Evolutionary conservation across 2,113 vertebrate species (phyloP), one percentile per base, ranked within the genome.

Genomic region (Anhinga anhinga): DNA sequence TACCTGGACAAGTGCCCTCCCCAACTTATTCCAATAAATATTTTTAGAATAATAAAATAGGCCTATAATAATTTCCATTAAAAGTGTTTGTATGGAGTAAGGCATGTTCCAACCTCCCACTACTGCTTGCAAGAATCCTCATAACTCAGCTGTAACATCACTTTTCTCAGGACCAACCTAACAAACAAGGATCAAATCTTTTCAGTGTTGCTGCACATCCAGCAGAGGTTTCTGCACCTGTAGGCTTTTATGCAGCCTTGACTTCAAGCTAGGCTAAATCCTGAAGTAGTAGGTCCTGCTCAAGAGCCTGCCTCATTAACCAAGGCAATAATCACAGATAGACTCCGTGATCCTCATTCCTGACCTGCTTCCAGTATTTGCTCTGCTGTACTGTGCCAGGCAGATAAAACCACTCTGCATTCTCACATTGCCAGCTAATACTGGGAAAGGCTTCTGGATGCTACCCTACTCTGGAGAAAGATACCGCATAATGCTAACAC

Each of bases 41-140:
- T 22, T 53, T 58, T 80, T 23, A 34, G 17, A 73, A 22, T 72
- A 73, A 29, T 32, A 15, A 70, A 53, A 50, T 4, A 84, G 5
- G 6, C 9, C 7, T 66, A 17, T 15, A 40, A 47, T 14, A 36
- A 47, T 47, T 76, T 47, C 32, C 50, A 77, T 70, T 70, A 14
- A 17, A 76, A 74, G 7, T 17, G 1, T 58, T 81, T n/a, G 5
- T 7, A 36, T 0, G 1, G 10, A 45, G 4, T n/a, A 61, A 11
- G 22, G 19, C 3, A 13, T 5, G 8, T 26, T 67, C 36, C 30
- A 83, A 0, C 20, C 30, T 88, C n/a, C 27, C 27, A 11, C 9
- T 53, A 11, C 29, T 65, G 19, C 52, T 91, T 59, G 10, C 26
- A 38, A 72, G 18, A 13, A 49, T 38, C n/a, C 11, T 49, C 7